Conservation (phyloP, 64 coral and sea anemone genomes). For the Anthopleura sola region DNA sequence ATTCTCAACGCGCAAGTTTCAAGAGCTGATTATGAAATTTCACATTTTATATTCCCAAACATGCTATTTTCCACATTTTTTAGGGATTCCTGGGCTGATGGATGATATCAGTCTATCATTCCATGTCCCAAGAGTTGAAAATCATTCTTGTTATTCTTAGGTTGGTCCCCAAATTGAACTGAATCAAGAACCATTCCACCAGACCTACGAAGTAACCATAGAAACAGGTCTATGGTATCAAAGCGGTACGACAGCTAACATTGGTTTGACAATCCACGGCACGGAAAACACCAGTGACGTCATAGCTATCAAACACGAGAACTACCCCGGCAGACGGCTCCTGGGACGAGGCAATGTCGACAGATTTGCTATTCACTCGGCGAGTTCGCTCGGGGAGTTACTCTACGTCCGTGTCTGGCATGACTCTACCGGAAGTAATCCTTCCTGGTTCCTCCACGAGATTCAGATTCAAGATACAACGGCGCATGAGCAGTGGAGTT, state of each 20-base stretch:
- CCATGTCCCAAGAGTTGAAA: too few relatives aligned
- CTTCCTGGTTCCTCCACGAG: slow-evolving; percentile 49
- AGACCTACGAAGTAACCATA: slow-evolving; percentile 35
- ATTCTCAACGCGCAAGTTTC: too few relatives aligned
- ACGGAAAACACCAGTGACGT: slow-evolving; percentile 16
- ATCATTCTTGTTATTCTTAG: neutral
- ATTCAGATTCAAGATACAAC: neutral
- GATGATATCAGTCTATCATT: too few relatives aligned
- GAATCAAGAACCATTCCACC: neutral
- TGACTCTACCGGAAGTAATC: slow-evolving; percentile 45
- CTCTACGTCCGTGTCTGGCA: slow-evolving; percentile 52
- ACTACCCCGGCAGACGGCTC: neutral
- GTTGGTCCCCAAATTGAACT: neutral
- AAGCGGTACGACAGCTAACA: slow-evolving; percentile 37
- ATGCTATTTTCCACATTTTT: too few relatives aligned
- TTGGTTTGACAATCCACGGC: slow-evolving; percentile 23
- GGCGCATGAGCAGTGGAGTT: neutral
- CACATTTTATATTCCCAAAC: too few relatives aligned
- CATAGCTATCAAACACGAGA: slow-evolving; percentile 1
- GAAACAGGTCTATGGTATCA: slow-evolving; percentile 44
- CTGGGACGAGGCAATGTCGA: slow-evolving; percentile 53
- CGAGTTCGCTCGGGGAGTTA: slow-evolving; percentile 20
- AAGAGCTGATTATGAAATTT: too few relatives aligned
- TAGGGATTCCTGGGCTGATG: too few relatives aligned
- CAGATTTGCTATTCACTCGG: slow-evolving; percentile 25